These are phyloP conservation scores for Hozukius guyotensis DNA, from an alignment of 2,797 vertebrate species.

Conservation along the genomic window DNA sequence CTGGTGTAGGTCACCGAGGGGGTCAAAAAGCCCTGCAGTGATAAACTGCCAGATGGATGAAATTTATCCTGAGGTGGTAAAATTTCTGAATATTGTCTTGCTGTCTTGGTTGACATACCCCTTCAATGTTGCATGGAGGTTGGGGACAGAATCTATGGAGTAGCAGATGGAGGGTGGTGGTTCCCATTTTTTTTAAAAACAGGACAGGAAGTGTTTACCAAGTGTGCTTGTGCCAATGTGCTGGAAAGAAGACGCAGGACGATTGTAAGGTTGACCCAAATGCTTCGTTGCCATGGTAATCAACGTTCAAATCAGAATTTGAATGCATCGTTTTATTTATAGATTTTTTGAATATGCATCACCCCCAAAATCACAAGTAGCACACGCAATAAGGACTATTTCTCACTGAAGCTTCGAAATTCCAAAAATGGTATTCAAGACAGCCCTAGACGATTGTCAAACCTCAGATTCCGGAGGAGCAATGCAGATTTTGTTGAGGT, in stretches of 20 bases:
- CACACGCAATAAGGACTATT: no score
- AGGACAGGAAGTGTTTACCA: background rate
- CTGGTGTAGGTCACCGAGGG: background rate
- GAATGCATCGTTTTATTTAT: no score
- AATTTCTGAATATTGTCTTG: background rate
- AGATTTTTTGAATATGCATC: no score
- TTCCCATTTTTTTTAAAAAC: background rate
- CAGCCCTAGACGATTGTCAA: background rate
- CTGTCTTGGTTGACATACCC: background rate
- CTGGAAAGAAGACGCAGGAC: background rate
- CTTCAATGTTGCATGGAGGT: background rate
- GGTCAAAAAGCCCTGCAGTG: background rate
- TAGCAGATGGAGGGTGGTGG: background rate
- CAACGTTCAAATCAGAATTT: no score
- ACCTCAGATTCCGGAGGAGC: background rate
- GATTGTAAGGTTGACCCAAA: background rate
- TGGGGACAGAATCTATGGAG: no score
- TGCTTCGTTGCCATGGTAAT: no score
- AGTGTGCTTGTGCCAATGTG: background rate
- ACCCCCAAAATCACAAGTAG: no score
- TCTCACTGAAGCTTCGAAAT: no score
- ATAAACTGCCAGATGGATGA: background rate
- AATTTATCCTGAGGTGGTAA: background rate
- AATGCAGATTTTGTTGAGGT: background rate
- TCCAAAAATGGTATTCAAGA: no score